Percentiles rank a stretch among this genome's conserved stretches.
phyloP scores from a whole-genome alignment of 2,113 vertebrate species.

The Patagioenas fasciata region DNA sequence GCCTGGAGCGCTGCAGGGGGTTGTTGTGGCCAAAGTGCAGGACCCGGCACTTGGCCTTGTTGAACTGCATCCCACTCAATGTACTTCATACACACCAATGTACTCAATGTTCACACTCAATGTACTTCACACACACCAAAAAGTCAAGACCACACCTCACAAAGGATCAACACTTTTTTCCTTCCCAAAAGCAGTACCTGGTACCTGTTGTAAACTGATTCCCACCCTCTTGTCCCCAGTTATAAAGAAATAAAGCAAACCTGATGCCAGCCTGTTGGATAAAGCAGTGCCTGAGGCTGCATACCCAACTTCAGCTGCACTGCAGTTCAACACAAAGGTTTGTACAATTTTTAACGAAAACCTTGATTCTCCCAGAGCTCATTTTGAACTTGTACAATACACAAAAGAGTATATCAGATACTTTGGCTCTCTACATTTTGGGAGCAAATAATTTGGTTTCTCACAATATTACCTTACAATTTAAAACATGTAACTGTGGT shows the following conservation, averaged over 20 bases:
- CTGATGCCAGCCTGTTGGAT: not conserved
- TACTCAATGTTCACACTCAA: too few relatives aligned
- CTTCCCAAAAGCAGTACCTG: not conserved
- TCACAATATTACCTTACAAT: not conserved
- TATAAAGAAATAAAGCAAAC: not conserved
- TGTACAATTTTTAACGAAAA: not conserved
- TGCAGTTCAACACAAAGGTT: not conserved
- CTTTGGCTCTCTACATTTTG: not conserved
- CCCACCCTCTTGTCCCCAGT: not conserved
- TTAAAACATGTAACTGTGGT: not conserved
- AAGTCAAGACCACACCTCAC: not conserved
- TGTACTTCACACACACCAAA: not conserved
- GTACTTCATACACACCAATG: too few relatives aligned
- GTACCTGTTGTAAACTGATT: not conserved
- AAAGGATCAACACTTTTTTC: not conserved
- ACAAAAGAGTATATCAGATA: not conserved
- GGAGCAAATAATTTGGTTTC: not conserved
- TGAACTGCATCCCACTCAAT: too few relatives aligned
- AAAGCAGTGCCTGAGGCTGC: not conserved
- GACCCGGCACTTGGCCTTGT: too few relatives aligned
- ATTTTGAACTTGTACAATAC: not conserved
- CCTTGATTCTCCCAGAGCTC: not conserved
- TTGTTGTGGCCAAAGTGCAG: too few relatives aligned
- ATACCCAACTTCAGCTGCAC: accelerated
- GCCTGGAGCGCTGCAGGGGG: too few relatives aligned